phyloP scores from a whole-genome alignment of 2,797 vertebrate genomes.

The Mastacembelus armatus region DNA sequence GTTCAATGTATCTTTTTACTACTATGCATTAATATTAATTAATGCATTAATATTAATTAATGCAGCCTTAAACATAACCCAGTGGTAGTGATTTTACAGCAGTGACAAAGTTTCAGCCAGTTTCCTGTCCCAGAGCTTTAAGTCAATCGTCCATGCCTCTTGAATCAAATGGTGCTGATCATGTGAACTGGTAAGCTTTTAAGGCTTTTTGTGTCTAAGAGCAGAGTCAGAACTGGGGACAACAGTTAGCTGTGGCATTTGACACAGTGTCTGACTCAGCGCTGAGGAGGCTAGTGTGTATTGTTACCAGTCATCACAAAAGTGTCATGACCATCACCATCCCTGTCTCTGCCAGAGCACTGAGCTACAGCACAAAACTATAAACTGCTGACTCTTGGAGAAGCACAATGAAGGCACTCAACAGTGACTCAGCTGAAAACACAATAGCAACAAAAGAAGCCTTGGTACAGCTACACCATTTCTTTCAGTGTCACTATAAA shows the following conservation, averaged over 20 bases:
- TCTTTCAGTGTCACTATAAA: neutral
- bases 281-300: slow-evolving; percentile 28
- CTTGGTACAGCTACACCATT: neutral
- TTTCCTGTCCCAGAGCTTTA: neutral
- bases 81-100: neutral
- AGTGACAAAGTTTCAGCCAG: neutral
- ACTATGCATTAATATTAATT: too few species aligned
- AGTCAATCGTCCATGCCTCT: neutral
- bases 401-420: slow-evolving; percentile 12
- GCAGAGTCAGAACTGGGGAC: neutral
- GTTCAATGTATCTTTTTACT: too few species aligned
- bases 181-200: slow-evolving; percentile 3
- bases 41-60: neutral
- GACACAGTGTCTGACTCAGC: slow-evolving; percentile 1
- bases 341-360: neutral
- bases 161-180: neutral
- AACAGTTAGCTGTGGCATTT: slow-evolving; percentile 21
- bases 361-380: neutral
- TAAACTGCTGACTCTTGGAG: neutral
- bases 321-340: slow-evolving; percentile 19
- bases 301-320: slow-evolving; percentile 35
- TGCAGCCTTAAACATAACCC: neutral
- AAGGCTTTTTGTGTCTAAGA: slow-evolving; percentile 5
- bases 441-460: neutral
- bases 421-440: slow-evolving; percentile 38